Conservation (phyloP, 2,113 vertebrate genomes). For the Thinocorus orbignyianus region DNA sequence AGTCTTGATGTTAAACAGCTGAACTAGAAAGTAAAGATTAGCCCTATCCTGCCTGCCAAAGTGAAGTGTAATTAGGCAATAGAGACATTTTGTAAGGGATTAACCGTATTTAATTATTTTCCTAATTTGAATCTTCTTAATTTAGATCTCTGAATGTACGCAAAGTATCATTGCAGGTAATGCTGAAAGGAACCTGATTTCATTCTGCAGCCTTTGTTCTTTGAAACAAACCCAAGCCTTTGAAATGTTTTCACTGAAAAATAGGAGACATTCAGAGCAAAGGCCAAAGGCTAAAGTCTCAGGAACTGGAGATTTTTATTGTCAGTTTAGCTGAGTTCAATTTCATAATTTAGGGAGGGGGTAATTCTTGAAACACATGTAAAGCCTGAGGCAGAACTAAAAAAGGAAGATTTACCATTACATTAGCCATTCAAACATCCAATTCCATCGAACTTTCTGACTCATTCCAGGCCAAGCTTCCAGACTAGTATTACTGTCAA, state of each 20-base stretch:
- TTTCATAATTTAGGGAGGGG: too few relatives aligned
- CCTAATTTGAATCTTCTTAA: neutral
- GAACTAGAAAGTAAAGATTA: neutral
- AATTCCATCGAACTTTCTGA: neutral
- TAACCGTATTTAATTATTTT: neutral
- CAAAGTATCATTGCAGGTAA: neutral
- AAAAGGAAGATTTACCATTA: neutral
- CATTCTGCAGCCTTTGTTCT: neutral
- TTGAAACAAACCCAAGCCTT: too few relatives aligned
- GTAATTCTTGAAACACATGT: neutral
- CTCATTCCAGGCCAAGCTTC: neutral
- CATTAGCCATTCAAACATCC: neutral
- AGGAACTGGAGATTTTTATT: too few relatives aligned
- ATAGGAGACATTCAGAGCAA: too few relatives aligned
- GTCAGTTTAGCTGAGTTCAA: too few relatives aligned
- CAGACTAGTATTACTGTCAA: accelerated
- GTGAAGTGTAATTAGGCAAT: neutral
- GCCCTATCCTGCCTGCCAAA: neutral
- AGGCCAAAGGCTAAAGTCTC: too few relatives aligned
- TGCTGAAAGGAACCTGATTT: neutral
- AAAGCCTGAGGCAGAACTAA: neutral
- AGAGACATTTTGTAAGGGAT: neutral
- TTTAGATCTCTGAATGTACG: neutral
- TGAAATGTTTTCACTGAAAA: too few relatives aligned
- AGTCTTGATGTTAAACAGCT: neutral